Evolutionary conservation across 92 coral and sea anemone genomes (phyloP).

Genomic region (Zoanthus solanderi): DNA sequence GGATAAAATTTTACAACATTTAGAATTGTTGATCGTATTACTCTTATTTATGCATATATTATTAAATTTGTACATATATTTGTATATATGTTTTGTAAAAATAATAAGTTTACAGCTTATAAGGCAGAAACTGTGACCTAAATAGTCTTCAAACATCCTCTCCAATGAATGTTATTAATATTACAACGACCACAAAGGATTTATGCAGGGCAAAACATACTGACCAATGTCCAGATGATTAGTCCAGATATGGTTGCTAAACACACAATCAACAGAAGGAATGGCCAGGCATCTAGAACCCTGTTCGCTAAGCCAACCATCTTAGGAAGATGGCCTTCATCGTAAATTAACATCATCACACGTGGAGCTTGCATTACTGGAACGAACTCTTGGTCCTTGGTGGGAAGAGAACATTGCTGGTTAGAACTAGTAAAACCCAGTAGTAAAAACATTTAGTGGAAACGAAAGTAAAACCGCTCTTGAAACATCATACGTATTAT

Average conservation of each 20-base stretch:
- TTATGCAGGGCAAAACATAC: background rate
- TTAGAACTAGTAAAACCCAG: background rate
- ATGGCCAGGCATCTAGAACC: slow-evolving; percentile 45
- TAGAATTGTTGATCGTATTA: too few relatives aligned
- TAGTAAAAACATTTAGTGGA: background rate
- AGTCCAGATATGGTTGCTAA: slow-evolving; percentile 22
- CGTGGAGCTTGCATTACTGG: slow-evolving; percentile 47
- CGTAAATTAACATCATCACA: slow-evolving; percentile 39
- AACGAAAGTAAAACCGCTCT: too few relatives aligned
- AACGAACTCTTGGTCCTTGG: slow-evolving; percentile 29
- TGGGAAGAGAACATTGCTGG: background rate
- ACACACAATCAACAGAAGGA: slow-evolving; percentile 40
- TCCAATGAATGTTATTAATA: too few relatives aligned
- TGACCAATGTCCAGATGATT: slow-evolving; percentile 34
- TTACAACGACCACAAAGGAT: too few relatives aligned
- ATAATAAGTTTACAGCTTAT: too few relatives aligned
- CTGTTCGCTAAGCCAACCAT: slow-evolving; percentile 37
- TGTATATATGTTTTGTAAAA: too few relatives aligned
- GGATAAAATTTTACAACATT: too few relatives aligned
- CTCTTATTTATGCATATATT: too few relatives aligned
- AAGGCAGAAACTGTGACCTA: too few relatives aligned
- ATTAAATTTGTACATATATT: too few relatives aligned
- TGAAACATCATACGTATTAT: too few relatives aligned
- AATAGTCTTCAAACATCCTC: too few relatives aligned
- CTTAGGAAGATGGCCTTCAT: slow-evolving; percentile 27